These are phyloP conservation scores for Eleutherodactylus coqui DNA, from an alignment of 2,797 vertebrate species.

Conservation along the genomic window DNA sequence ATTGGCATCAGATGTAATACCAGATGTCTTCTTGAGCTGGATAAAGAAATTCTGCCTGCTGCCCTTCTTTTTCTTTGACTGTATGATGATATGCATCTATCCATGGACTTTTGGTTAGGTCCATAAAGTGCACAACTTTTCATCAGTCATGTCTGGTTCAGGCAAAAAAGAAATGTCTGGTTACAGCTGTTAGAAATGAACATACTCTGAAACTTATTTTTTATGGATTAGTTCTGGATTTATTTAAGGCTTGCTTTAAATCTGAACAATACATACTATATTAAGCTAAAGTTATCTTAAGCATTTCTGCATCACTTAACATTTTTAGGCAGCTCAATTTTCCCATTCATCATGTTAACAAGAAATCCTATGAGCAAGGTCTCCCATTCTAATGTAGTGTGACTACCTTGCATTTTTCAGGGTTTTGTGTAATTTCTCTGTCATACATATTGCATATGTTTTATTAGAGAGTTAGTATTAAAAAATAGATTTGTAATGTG, in stretches of 20 bases:
- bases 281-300: constrained; percentile 30
- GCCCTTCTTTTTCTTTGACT: neutral
- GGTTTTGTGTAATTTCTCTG: constrained; percentile 45
- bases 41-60: neutral
- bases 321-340: constrained; percentile 49
- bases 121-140: neutral
- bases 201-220: neutral
- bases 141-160: neutral
- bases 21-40: neutral
- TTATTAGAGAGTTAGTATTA: constrained; percentile 49
- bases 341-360: constrained; percentile 51
- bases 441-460: constrained; percentile 50
- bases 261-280: constrained; percentile 2
- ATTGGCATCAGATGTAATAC: neutral
- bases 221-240: neutral
- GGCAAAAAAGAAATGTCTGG: neutral
- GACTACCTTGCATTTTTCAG: constrained; percentile 51
- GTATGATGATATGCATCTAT: too few species aligned
- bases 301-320: constrained; percentile 45
- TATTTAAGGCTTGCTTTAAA: neutral
- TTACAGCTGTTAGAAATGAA: neutral
- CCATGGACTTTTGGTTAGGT: too few species aligned
- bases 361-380: constrained; percentile 40
- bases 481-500: constrained; percentile 45
- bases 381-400: constrained; percentile 43